Evolutionary conservation across 2,797 vertebrate species (phyloP).

Genomic region (Melanotaenia pygmaea): DNA sequence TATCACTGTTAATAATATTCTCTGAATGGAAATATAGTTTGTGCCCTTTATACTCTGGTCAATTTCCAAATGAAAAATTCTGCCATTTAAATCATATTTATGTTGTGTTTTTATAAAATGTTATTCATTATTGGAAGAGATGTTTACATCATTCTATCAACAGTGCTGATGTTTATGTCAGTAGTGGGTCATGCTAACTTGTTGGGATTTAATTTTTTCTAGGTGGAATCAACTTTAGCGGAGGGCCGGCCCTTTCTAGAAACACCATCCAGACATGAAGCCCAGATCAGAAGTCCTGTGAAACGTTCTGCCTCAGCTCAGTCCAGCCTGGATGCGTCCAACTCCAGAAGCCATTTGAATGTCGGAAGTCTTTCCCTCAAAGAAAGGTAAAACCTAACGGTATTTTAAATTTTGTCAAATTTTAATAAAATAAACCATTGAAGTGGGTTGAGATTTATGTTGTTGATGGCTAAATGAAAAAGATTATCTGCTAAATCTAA

Average conservation of each 20-base stretch:
- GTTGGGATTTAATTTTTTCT: not conserved
- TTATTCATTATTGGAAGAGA: not conserved
- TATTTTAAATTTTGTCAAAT: not conserved
- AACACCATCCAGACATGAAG: constrained; percentile 53
- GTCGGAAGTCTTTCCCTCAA: constrained; percentile 85
- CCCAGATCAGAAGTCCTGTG: constrained; percentile 44
- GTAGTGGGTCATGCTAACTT: not conserved
- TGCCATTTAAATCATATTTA: not conserved
- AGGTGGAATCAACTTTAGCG: constrained; percentile 72
- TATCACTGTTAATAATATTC: not conserved
- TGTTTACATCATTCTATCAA: not conserved
- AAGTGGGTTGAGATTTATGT: not conserved
- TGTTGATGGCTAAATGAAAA: not conserved
- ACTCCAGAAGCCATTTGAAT: constrained; percentile 77
- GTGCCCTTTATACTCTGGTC: not conserved
- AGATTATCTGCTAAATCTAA: not conserved
- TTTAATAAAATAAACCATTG: not conserved
- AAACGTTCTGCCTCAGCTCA: constrained; percentile 29
- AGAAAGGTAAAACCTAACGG: constrained; percentile 85
- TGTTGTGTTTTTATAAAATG: not conserved
- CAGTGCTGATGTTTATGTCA: no score
- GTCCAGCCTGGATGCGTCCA: constrained; percentile 59
- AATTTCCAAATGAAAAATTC: not conserved
- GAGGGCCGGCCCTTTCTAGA: constrained; percentile 66
- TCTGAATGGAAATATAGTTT: not conserved